phyloP scores from a whole-genome alignment of 2,113 vertebrate genomes.

The Apodemus sylvaticus region DNA sequence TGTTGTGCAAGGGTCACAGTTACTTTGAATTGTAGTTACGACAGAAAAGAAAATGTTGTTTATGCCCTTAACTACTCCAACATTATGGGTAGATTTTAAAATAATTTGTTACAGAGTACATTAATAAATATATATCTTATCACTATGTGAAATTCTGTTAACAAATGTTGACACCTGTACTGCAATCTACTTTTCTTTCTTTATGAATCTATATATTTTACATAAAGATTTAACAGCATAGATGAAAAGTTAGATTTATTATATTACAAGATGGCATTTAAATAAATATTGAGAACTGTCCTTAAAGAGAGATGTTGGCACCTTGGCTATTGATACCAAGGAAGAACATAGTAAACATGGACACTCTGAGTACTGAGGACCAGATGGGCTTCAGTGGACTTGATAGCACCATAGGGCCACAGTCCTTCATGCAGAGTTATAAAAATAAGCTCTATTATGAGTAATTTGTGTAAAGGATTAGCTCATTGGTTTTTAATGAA shows the following conservation, averaged over 20 bases:
- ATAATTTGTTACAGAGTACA: neutral
- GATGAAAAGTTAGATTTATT: neutral
- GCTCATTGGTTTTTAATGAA: neutral
- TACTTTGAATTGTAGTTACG: neutral
- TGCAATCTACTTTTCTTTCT: neutral
- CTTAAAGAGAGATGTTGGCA: neutral
- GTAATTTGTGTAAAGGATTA: neutral
- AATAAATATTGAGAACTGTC: neutral
- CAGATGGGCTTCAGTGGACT: neutral
- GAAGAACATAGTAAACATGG: neutral
- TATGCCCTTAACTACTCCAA: neutral
- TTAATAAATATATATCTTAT: neutral
- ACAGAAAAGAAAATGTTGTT: neutral
- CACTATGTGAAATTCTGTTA: neutral
- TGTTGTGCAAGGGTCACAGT: neutral
- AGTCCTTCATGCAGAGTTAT: neutral
- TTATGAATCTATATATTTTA: neutral
- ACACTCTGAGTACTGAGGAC: neutral
- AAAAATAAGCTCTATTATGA: conserved; percentile 2
- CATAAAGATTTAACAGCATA: neutral
- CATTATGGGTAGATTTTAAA: neutral
- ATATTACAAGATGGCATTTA: neutral
- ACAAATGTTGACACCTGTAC: neutral
- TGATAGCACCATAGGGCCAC: neutral
- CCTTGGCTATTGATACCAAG: too few relatives aligned